Conservation (phyloP, 2,113 vertebrate genomes). For the Nycticorax nycticorax region DNA sequence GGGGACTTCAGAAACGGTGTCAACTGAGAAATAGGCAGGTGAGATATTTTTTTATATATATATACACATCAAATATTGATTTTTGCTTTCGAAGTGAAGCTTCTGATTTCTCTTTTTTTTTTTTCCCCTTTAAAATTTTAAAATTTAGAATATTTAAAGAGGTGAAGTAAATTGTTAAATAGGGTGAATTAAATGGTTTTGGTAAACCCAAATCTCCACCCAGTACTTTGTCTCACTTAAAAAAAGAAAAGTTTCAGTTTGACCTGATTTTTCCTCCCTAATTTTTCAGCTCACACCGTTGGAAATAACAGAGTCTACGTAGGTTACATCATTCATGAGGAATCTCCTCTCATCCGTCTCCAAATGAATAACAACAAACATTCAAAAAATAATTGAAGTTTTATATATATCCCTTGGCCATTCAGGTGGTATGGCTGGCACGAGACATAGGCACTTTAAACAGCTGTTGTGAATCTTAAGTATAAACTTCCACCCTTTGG, state of each 20-base stretch:
- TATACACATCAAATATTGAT: background rate
- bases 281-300: conserved; percentile 64
- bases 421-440: conserved; percentile 70
- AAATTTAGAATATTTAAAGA: background rate
- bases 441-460: conserved; percentile 39
- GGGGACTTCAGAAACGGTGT: background rate
- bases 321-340: conserved; percentile 57
- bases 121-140: background rate
- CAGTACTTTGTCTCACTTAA: conserved; percentile 4
- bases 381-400: conserved; percentile 69
- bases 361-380: conserved; percentile 68
- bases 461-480: conserved; percentile 67
- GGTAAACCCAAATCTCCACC: background rate
- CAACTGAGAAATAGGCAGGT: background rate
- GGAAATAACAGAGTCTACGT: conserved; percentile 57
- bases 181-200: background rate
- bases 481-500: conserved; percentile 62
- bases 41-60: background rate
- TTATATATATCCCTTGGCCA: conserved; percentile 70
- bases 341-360: conserved; percentile 68
- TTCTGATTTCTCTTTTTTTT: background rate
- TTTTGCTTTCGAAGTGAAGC: background rate
- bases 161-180: background rate
- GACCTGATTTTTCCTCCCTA: conserved; percentile 64
- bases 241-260: conserved; percentile 31